Percentiles rank a stretch among this genome's conserved stretches.
phyloP scores from a whole-genome alignment of 2,797 vertebrate genomes.

The Acanthis flammea region DNA sequence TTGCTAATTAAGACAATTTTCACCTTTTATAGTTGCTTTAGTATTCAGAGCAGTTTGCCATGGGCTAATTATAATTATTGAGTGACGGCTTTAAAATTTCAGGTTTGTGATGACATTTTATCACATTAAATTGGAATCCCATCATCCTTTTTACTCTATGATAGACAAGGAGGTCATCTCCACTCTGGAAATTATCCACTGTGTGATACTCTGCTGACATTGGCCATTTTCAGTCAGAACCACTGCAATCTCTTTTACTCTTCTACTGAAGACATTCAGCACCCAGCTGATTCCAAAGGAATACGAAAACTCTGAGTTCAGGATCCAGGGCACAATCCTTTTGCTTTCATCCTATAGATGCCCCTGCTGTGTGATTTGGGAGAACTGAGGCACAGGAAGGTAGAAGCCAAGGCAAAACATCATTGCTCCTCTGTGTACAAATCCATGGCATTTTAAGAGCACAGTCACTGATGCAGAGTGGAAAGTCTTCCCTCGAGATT shows the following conservation, averaged over 20 bases:
- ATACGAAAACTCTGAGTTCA: background rate
- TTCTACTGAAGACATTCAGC: background rate
- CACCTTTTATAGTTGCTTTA: constrained; percentile 17
- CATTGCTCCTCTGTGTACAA: background rate
- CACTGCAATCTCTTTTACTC: background rate
- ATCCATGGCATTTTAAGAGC: background rate
- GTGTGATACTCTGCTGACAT: background rate
- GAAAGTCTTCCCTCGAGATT: background rate
- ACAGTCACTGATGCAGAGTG: background rate
- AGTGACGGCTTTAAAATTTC: constrained; percentile 37
- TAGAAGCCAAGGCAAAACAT: background rate
- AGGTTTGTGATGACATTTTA: constrained; percentile 32
- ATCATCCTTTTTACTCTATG: background rate
- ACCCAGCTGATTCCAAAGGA: background rate
- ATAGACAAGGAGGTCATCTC: background rate
- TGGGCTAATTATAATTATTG: constrained; percentile 8
- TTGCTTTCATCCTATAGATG: background rate
- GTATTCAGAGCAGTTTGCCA: constrained; percentile 7
- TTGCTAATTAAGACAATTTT: constrained; percentile 56
- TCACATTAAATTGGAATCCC: constrained; percentile 6
- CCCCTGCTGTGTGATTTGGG: background rate
- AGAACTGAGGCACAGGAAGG: background rate
- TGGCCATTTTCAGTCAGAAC: background rate
- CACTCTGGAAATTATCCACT: background rate
- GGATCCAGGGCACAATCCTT: background rate